Evolutionary conservation across 2,113 vertebrate genomes (phyloP).

Genomic region (Rhinoptilus africanus): DNA sequence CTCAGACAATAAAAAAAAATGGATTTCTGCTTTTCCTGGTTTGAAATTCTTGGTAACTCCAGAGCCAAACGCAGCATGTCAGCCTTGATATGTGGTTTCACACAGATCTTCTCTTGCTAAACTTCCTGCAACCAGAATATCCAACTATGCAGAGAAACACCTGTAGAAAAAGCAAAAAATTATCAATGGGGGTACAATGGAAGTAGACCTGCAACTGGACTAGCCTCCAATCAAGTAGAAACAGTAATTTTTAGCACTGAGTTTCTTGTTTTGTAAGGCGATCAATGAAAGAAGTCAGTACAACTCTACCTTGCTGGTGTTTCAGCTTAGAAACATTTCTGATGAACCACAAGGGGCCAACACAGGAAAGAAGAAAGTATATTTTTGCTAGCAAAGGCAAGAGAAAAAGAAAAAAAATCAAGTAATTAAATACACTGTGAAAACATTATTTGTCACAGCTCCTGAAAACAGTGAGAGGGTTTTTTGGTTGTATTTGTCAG

Average conservation of each 20-base stretch:
- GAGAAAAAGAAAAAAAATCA: not conserved
- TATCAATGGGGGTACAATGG: not conserved
- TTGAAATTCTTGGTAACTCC: not conserved
- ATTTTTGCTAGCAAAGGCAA: not conserved
- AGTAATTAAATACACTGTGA: not conserved
- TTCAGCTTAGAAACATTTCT: not conserved
- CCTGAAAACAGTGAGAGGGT: not conserved
- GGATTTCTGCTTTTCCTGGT: not conserved
- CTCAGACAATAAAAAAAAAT: not conserved
- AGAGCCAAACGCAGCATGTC: not conserved
- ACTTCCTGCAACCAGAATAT: not conserved
- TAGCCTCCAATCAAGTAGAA: not conserved
- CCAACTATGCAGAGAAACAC: not conserved
- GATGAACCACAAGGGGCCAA: not conserved
- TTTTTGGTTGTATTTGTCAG: not conserved
- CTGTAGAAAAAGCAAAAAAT: not conserved
- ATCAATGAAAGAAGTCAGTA: not conserved
- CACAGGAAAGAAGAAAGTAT: not conserved
- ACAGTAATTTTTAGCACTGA: not conserved
- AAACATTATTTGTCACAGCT: not conserved
- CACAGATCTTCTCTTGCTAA: not conserved
- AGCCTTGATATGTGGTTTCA: accelerated
- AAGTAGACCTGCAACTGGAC: not conserved
- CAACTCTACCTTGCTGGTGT: not conserved
- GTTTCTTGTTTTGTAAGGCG: not conserved